phyloP scores from a whole-genome alignment of 2,113 vertebrate species.

The Podiceps cristatus region DNA sequence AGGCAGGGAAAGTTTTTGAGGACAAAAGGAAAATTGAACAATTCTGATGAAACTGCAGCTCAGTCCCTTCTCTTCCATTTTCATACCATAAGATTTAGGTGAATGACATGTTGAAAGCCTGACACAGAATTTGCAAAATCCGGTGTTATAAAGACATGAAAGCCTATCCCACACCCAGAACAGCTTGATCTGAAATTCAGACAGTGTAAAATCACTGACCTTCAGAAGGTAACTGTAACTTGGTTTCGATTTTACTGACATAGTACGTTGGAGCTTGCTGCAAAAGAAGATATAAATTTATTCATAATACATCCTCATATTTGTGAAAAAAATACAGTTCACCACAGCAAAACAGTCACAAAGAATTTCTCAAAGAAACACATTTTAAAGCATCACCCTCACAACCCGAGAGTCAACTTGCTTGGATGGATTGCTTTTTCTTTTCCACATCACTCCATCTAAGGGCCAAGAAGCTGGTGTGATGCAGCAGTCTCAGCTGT shows the following conservation, averaged over 20 bases:
- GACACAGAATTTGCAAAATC: background rate
- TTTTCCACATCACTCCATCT: background rate
- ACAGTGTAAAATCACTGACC: conserved; percentile 63
- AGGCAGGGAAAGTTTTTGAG: background rate
- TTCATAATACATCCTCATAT: background rate
- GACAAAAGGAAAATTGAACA: background rate
- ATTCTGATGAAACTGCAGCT: background rate
- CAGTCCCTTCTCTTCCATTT: background rate
- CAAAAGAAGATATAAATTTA: conserved; percentile 19
- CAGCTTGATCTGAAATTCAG: background rate
- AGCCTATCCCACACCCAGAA: background rate
- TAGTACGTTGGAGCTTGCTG: conserved; percentile 80
- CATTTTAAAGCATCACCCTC: background rate
- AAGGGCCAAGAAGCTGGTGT: background rate
- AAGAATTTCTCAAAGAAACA: background rate
- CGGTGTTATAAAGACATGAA: background rate
- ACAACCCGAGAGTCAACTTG: background rate
- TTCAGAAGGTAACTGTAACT: conserved; percentile 36
- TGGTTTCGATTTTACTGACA: conserved; percentile 71
- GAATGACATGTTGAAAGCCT: background rate
- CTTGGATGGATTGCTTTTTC: background rate
- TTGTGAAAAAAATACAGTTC: background rate
- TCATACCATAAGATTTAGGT: background rate
- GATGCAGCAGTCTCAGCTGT: background rate
- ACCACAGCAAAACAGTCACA: background rate